A percentile compares a stretch with the other conserved stretches of the same genome.
Conservation (phyloP, 1,140 invertebrate species). For the Mactra quadrangularis region DNA sequence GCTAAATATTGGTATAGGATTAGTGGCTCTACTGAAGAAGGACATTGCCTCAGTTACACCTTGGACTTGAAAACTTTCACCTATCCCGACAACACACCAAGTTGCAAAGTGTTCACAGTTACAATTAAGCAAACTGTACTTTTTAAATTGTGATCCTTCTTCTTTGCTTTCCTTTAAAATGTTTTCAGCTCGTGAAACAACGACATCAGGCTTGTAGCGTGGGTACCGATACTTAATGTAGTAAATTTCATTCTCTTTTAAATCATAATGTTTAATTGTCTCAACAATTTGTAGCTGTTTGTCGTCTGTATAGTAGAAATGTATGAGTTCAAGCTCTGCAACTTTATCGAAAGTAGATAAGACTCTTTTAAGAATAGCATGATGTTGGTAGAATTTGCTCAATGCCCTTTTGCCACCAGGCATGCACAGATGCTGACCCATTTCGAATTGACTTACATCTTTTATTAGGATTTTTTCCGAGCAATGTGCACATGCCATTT, state of each 20-base stretch:
- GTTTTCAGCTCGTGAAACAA: conserved; percentile 45
- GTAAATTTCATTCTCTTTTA: conserved; percentile 35
- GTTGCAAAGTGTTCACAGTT: conserved; percentile 59
- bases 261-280: conserved; percentile 2
- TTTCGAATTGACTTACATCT: neutral
- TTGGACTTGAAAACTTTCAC: conserved; percentile 44
- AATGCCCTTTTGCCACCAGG: neutral
- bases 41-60: neutral
- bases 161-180: neutral
- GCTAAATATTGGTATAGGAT: neutral
- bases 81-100: conserved; percentile 43
- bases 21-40: neutral
- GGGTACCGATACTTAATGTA: conserved; percentile 14
- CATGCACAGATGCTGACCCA: conserved; percentile 42
- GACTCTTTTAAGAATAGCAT: conserved; percentile 20
- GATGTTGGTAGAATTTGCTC: neutral
- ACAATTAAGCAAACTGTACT: conserved; percentile 7
- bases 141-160: conserved; percentile 14
- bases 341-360: neutral
- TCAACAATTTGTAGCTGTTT: conserved; percentile 5
- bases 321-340: conserved; percentile 5
- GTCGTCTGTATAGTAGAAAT: neutral
- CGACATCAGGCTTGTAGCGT: neutral
- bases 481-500: conserved; percentile 14
- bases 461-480: neutral